Base-by-base conservation (phyloP, 2,888 invertebrate genomes). In the Lysandra coridon region DNA sequence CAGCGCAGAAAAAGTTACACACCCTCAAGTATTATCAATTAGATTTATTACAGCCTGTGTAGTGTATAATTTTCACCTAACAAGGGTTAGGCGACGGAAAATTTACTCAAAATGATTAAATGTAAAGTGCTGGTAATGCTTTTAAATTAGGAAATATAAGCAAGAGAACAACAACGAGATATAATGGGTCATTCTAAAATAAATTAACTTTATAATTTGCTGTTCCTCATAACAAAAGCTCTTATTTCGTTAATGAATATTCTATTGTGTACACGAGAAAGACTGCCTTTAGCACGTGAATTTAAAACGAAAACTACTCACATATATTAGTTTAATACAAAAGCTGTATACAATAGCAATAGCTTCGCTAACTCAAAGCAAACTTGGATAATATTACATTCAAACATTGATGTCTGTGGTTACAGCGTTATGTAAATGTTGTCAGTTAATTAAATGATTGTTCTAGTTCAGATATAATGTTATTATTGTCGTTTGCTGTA, bases 371-470 rank as follows among this genome's bases (percentile, higher is more conserved):
- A 76, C 76, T 53, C 53, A 76, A 57, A 76, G 53, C 53, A 17
- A 33, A 53, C 57, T 49, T 53, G 33, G 69, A 69, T 53, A 53
- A 53, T 76, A 57, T 76, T 57, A 76, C 76, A 76, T 76, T 76
- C 76, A 76, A 76, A 76, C 76, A 57, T 57, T 57, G 75, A 74
- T 49, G 44, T 49, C 75, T 76, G 76, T 12, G 44, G 75, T 76
- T 76, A 76, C 33, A 7, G 69, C 53, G 23, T 14, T 76, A 76
- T 53, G 76, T 76, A 76, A 76, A 76, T 53, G 53, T 76, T 30
- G 33, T 53, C 49, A 53, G 76, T 33, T 76, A 76, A 76, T 76
- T 53, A 76, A 76, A 76, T 76, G 30, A 76, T 69, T 37, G 69
- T 69, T 69, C 64, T 10, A 14, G 69, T 69, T 4, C 6, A 37